Evolutionary conservation across 2,797 vertebrate species (phyloP).

Genomic region (Austrolebias charrua): DNA sequence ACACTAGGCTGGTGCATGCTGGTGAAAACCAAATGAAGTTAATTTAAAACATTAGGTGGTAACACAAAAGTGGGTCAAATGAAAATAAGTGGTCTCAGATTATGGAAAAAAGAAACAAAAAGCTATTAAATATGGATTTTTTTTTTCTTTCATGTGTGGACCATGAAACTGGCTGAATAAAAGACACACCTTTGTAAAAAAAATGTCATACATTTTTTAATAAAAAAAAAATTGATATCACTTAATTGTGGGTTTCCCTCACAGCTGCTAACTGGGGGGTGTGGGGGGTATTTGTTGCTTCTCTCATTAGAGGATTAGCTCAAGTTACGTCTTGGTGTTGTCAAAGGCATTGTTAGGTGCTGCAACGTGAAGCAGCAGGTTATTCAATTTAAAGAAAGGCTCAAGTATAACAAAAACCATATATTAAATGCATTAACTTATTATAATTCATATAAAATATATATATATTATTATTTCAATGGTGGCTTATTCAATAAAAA

Average conservation of each 20-base stretch:
- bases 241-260: constrained; percentile 1
- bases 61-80: constrained; percentile 46
- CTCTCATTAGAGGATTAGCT: neutral
- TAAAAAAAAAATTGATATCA: neutral
- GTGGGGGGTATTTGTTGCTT: neutral
- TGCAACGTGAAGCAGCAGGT: neutral
- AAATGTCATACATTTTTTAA: neutral
- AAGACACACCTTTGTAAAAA: neutral
- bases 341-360: constrained; percentile 1
- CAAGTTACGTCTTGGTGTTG: neutral
- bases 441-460: neutral
- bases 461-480: neutral
- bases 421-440: neutral
- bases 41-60: constrained; percentile 44
- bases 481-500: neutral
- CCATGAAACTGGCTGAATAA: constrained; percentile 7
- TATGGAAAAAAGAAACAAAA: constrained; percentile 19
- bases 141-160: neutral
- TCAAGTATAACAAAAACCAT: neutral
- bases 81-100: constrained; percentile 30
- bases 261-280: neutral
- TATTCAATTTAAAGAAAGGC: neutral
- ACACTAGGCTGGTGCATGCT: constrained; percentile 24
- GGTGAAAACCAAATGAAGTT: constrained; percentile 27
- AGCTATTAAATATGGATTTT: constrained; percentile 14